Base-by-base conservation (phyloP, 2,888 invertebrate genomes). In the Pristionchus entomophagus region DNA sequence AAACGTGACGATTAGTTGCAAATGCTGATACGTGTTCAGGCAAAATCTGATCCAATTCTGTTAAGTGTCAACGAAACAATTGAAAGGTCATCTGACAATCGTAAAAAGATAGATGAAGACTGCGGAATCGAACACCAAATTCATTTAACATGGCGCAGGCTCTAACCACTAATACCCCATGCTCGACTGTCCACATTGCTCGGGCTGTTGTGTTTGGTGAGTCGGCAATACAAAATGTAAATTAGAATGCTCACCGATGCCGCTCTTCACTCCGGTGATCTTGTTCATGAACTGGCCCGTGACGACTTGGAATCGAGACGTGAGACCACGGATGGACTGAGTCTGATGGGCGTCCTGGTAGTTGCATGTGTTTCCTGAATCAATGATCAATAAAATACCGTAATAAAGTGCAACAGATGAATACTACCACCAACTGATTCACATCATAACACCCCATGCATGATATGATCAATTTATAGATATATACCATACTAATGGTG, bases 281-380 rank as follows among this genome's bases (percentile, higher is more conserved):
- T 92, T 88, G 89, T 93, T 93, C 93, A 92, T 93, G 89, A 92
- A 93, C 87, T 93, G 93, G 38, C 93, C 93, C 35, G 90, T 89
- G 35, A 91, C 92, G 19, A 93, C 91, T 85, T 92, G 92, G 90
- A 93, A 93, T 26, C 89, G 88, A 6, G 93, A 91, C n/a, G 92
- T 92, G 49, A 93, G 88, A 29, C 93, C 92, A 29, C 92, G 89
- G 83, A 92, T 91, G 0, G 91, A 91, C 85, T 93, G 92, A 17
- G 90, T 90, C 78, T 91, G 91, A 51, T 92, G 90, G 4, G 90
- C 91, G 85, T 93, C 92, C 53, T 89, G 89, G 88, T 93, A 93
- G 51, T 87, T 84, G 86, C 93, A 93, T 26, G 91, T 91, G 84
- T 88, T 89, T 80, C 91, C 92, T 91, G 78, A 84, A 89, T 59